Evolutionary conservation across 2,797 vertebrate genomes (phyloP).

Genomic region (Hybognathus amarus): DNA sequence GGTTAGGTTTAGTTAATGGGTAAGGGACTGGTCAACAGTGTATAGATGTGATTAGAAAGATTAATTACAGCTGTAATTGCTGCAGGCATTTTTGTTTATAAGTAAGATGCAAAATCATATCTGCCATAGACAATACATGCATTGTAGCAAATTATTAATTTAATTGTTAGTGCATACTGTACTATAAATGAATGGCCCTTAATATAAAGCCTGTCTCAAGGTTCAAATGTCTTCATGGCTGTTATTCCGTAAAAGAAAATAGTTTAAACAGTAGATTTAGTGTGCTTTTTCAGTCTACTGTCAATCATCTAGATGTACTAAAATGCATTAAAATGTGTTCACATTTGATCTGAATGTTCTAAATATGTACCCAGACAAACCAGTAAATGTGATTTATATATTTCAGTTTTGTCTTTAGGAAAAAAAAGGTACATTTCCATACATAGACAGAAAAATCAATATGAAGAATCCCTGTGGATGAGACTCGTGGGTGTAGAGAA

Average conservation of each 20-base stretch:
- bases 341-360: not conserved
- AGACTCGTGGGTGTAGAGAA: slow-evolving; percentile 30
- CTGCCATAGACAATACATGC: not conserved
- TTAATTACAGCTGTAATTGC: not conserved
- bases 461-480: slow-evolving; percentile 24
- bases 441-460: slow-evolving; percentile 26
- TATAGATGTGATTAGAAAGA: not conserved
- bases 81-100: not conserved
- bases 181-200: not conserved
- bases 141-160: not conserved
- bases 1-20: not conserved
- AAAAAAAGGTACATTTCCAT: not conserved
- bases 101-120: not conserved
- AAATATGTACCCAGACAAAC: not conserved
- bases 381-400: not conserved
- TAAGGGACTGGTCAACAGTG: not conserved
- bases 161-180: not conserved
- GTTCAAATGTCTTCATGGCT: not conserved
- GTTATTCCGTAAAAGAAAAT: not conserved
- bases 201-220: not conserved
- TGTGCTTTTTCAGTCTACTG: not conserved
- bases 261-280: not conserved
- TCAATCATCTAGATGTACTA: not conserved
- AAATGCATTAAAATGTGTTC: not conserved
- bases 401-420: not conserved